These are phyloP conservation scores for Neoseiulus cucumeris DNA, from an alignment of 1,140 invertebrate species.

Conservation along the genomic window DNA sequence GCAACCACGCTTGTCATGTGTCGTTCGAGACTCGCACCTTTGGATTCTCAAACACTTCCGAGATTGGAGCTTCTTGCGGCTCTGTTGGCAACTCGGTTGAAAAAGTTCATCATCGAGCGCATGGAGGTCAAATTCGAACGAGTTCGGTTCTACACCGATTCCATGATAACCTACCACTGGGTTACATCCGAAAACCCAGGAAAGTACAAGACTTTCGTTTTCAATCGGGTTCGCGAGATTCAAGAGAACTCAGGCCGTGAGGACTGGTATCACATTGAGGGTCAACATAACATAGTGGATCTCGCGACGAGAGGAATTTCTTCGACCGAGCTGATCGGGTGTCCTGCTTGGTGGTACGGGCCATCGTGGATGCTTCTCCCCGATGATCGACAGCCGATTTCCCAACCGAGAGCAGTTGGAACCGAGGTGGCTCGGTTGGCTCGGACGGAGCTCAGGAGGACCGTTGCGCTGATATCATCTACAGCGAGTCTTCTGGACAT, in stretches of 20 bases:
- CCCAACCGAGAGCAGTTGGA: no score
- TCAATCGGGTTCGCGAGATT: neutral
- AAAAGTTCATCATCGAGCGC: neutral
- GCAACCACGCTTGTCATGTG: no score
- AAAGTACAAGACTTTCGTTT: neutral
- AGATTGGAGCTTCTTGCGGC: slow-evolving; percentile 31
- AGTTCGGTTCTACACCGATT: neutral
- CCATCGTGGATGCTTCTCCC: neutral
- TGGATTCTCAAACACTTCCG: no score
- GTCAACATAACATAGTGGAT: neutral
- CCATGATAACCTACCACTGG: neutral
- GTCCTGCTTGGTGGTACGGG: neutral
- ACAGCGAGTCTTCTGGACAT: no score
- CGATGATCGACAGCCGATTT: neutral
- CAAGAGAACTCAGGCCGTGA: neutral
- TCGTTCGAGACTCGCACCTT: no score
- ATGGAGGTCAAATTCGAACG: neutral
- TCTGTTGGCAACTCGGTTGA: slow-evolving; percentile 20
- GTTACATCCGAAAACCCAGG: neutral
- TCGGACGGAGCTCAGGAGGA: neutral
- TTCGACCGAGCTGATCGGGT: neutral
- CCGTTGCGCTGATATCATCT: no score
- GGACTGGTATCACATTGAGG: neutral
- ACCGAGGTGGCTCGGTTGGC: neutral
- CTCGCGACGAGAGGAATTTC: neutral